These are phyloP conservation scores for Neria commutata DNA, from an alignment of 2,888 invertebrate genomes.

Conservation along the genomic window DNA sequence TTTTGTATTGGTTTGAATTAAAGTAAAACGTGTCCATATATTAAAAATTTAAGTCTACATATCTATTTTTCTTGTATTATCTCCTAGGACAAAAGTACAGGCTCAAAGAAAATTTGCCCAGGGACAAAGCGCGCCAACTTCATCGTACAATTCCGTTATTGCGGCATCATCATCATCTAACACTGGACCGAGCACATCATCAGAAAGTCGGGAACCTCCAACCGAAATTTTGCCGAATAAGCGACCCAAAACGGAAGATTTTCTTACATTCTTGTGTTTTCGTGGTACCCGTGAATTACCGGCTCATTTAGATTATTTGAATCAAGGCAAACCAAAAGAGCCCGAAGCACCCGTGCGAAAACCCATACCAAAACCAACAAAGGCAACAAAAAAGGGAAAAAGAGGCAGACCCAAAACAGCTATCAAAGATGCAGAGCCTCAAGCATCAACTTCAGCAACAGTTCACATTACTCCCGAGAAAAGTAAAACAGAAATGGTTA, in stretches of 20 bases:
- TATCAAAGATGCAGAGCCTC: conserved; percentile 46
- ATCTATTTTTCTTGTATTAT: not conserved
- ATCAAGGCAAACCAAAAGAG: conserved; percentile 56
- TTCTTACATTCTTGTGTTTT: conserved; percentile 82
- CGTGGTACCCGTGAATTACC: conserved; percentile 78
- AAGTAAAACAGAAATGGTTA: conserved; percentile 26
- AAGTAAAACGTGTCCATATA: too few relatives aligned
- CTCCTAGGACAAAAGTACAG: conserved; percentile 75
- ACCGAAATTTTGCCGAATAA: conserved; percentile 69
- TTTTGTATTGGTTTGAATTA: too few relatives aligned
- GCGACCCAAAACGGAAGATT: conserved; percentile 84
- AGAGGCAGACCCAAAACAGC: conserved; percentile 34
- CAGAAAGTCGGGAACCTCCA: conserved; percentile 69
- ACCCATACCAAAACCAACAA: conserved; percentile 39
- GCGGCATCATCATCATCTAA: conserved; percentile 45
- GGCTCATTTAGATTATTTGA: conserved; percentile 74
- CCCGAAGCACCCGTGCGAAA: conserved; percentile 33
- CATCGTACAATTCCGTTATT: conserved; percentile 49
- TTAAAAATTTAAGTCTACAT: too few relatives aligned
- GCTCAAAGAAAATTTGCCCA: conserved; percentile 89
- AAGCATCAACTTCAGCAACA: conserved; percentile 24
- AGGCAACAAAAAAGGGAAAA: conserved; percentile 34
- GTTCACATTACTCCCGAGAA: not conserved
- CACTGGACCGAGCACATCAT: conserved; percentile 63
- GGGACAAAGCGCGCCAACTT: conserved; percentile 75